These are phyloP conservation scores for Subacronicta megacephala DNA, from an alignment of 2,888 invertebrate species.

Conservation along the genomic window DNA sequence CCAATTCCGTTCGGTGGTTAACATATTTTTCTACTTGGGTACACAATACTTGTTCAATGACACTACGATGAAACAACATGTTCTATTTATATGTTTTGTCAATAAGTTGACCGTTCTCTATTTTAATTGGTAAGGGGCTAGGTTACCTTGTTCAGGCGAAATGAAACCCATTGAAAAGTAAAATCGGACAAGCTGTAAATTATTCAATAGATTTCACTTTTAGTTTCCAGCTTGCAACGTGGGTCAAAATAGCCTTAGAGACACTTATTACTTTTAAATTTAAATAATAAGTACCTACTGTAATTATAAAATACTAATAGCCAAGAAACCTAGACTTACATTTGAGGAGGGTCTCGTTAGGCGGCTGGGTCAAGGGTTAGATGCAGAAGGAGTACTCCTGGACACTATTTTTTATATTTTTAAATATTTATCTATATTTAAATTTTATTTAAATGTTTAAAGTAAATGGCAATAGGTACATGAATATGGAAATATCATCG, in stretches of 20 bases:
- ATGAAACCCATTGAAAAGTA: conserved; percentile 9
- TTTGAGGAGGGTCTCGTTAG: too few relatives aligned
- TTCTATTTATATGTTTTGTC: conserved; percentile 54
- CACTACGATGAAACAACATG: conserved; percentile 57
- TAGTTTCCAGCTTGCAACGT: background rate
- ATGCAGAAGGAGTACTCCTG: too few relatives aligned
- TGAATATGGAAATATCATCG: too few relatives aligned
- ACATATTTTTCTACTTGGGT: conserved; percentile 13
- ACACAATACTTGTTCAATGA: conserved; percentile 18
- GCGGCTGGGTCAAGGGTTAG: too few relatives aligned
- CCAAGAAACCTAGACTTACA: too few relatives aligned
- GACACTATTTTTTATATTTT: too few relatives aligned
- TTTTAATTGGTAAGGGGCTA: conserved; percentile 44
- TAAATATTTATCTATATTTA: too few relatives aligned
- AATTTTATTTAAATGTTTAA: too few relatives aligned
- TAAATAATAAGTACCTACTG: background rate
- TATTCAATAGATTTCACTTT: background rate
- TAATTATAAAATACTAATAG: too few relatives aligned
- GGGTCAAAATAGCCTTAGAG: too few relatives aligned
- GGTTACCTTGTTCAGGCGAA: conserved; percentile 15
- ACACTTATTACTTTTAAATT: too few relatives aligned
- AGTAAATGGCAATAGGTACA: too few relatives aligned
- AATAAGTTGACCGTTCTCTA: conserved; percentile 54
- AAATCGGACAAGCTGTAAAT: background rate
- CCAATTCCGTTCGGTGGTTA: conserved; percentile 33